Conservation (phyloP, 2,113 vertebrate genomes). For the Neotoma lepida region DNA sequence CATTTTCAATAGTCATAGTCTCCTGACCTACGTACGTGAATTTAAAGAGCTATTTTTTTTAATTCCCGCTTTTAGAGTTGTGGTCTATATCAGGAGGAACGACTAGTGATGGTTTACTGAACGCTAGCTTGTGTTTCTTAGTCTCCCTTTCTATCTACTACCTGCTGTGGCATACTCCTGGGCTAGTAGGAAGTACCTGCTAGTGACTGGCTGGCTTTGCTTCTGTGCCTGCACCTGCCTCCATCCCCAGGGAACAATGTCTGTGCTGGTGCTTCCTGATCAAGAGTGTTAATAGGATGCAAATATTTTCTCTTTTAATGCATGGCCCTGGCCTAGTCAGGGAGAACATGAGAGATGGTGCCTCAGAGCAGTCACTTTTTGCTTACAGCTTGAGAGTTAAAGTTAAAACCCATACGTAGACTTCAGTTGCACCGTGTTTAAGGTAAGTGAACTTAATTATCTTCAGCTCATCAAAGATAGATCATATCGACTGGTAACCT, state of each 20-base stretch:
- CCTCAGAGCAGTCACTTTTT: constrained; percentile 35
- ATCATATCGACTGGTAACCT: constrained; percentile 8
- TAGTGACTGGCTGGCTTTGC: constrained; percentile 24
- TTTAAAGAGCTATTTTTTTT: neutral
- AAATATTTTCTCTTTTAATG: constrained; percentile 76
- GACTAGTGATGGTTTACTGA: neutral
- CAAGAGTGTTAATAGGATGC: constrained; percentile 70
- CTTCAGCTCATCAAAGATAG: neutral
- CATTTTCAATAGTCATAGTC: neutral
- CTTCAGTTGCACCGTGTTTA: neutral
- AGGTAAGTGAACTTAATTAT: constrained; percentile 69
- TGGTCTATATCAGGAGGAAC: neutral
- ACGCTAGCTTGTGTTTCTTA: neutral
- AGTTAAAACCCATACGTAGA: neutral
- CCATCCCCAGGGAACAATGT: constrained; percentile 3
- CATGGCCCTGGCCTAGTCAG: neutral
- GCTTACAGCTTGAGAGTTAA: constrained; percentile 48
- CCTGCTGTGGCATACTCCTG: neutral
- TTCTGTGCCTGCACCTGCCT: neutral
- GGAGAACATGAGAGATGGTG: neutral
- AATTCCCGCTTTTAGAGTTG: neutral
- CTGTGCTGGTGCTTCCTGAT: constrained; percentile 60
- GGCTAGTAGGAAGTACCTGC: neutral
- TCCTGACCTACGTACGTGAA: neutral
- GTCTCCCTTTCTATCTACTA: neutral